Evolutionary conservation across 2,113 vertebrate genomes (phyloP), one percentile per base, ranked within the genome.

Genomic region (Orientallactaga bullata): DNA sequence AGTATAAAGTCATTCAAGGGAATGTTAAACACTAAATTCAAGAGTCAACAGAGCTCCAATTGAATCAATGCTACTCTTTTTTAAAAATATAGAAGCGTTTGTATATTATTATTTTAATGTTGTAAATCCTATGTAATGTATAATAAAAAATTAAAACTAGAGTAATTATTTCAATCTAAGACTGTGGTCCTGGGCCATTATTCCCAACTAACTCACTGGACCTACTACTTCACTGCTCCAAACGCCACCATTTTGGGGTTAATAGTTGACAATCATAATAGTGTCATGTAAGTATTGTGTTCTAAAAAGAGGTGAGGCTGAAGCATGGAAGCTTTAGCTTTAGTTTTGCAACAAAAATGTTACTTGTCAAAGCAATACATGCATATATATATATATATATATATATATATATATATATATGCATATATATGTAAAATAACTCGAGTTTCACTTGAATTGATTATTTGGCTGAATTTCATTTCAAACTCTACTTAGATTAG

Each of bases 11-110:
- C 30, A 88, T 73, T 94, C 7, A 68, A 58, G 16, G 35, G 21
- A 78, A 66, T 78, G 21, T 83, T 65, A 89, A 85, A 85, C 21
- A 86, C 42, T 74, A 79, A 77, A 92, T 85, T 92, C 30, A 88
- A 92, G 51, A 61, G 7, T 74, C 89, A 92, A 94, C 16, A 51
- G 2, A 42, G 16, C 12, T 65, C 74, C 35, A 71, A 0, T 39
- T 30, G 28, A 77, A 78, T 88, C 23, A 63, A 74, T 73, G 72
- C 9, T 90, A 21, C 35, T 58, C 10, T 92, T 76, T 37, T 76
- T 82, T 79, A 71, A 51, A 86, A 89, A 37, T 32, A 63, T 9
- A 55, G 16, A 63, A 7, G 1, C 55, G 74, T 73, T 69, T 94
- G 42, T 78, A 78, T 2, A 73, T 61, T 85, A 89, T 92, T 88